Base-by-base conservation (phyloP, 2,113 vertebrate species). In the Oncorhynchus kisutch region DNA sequence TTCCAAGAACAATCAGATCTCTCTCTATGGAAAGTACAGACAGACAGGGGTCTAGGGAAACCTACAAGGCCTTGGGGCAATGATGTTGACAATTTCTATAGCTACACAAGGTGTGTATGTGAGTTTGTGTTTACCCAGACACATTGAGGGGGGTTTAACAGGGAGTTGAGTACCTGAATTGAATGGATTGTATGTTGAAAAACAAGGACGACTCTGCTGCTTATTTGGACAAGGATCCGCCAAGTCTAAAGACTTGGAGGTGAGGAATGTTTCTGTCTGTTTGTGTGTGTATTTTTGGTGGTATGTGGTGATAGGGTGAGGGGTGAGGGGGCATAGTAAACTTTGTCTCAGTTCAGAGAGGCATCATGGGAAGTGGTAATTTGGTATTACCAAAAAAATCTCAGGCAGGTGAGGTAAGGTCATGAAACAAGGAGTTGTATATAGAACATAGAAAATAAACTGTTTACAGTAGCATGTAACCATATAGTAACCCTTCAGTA, bases 151-250 rank as follows among this genome's bases (percentile, higher is more conserved):
- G 51, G 14, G 5, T 18, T 54, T 18, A 16, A 54, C 39, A 45
- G 5, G 16, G 18, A 69, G 13, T 34, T 31, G 7, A 69, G 20
- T 20, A 68, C 8, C 68, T 70, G 39, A n/a, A 14, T 20, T n/a
- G 16, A 29, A 70, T 70, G n/a, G 39, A 29, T 54, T 13, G 49
- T 16, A 22, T 71, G 49, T 70, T 49, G 51, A 49, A 48, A 69
- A 70, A 39, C 68, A n/a, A 49, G 68, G 49, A 29, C 3, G 27
- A 57, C 29, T 29, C 18, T 11, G 31, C 51, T 57, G 2, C 27
- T 25, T 29, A 57, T 72, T 59, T 59, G 13, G 27, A 51, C 70
- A 57, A 54, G 70, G 70, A 29, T 72, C 70, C n/a, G 70, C 31
- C 64, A 22, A 66, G 64, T 1, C 22, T 27, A 25, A 20, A 25